Conservation (phyloP, 2,113 vertebrate species). For the Hippocampus mohnikei region DNA sequence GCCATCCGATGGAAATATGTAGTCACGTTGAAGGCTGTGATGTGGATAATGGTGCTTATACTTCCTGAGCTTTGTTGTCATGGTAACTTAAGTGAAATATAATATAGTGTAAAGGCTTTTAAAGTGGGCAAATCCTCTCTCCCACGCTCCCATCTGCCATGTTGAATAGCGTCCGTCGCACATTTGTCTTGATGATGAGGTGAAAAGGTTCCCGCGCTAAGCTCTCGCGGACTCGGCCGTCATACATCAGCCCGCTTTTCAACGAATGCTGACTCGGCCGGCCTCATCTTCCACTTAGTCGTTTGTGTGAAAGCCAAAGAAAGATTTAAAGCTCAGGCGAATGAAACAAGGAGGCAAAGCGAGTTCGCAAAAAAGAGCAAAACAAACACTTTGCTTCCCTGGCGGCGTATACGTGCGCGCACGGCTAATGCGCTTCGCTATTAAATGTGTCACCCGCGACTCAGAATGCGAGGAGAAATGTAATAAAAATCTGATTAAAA, state of each 20-base stretch:
- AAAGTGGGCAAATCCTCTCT: not conserved
- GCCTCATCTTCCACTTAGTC: not conserved
- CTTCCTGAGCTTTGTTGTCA: not conserved
- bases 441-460: constrained; percentile 41
- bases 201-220: not conserved
- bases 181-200: not conserved
- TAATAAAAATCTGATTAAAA: constrained; percentile 54
- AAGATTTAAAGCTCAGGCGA: constrained; percentile 15
- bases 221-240: not conserved
- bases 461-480: constrained; percentile 30
- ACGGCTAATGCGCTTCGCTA: constrained; percentile 33
- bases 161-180: not conserved
- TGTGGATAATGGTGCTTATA: not conserved
- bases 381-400: constrained; percentile 32
- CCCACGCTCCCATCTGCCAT: not conserved
- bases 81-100: not conserved
- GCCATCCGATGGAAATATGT: not conserved
- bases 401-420: constrained; percentile 23
- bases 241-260: not conserved
- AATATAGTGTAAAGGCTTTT: not conserved
- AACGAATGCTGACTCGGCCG: not conserved
- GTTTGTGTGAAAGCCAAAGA: constrained; percentile 29
- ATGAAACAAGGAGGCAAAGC: too few species aligned
- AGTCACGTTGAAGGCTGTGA: not conserved
- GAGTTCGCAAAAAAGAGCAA: constrained; percentile 18